phyloP scores from a whole-genome alignment of 2,113 vertebrate species.

The Potamarius usumacintae region DNA sequence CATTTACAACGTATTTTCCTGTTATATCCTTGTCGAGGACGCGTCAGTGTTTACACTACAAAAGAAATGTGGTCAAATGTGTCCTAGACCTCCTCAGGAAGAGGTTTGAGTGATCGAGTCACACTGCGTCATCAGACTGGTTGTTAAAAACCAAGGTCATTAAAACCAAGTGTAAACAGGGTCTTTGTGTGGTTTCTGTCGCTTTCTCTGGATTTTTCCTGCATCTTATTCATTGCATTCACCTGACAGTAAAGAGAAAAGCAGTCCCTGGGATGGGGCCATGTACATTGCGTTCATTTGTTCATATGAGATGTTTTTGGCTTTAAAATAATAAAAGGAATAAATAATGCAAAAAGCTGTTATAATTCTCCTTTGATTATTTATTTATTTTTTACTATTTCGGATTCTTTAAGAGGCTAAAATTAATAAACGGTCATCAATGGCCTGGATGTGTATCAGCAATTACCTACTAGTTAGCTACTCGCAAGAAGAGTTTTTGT shows the following conservation, averaged over 20 bases:
- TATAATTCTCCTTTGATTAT: neutral
- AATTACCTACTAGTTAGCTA: neutral
- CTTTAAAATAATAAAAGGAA: neutral
- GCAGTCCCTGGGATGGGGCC: neutral
- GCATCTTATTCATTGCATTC: neutral
- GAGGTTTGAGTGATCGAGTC: too few species aligned
- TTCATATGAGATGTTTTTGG: neutral
- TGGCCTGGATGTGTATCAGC: neutral
- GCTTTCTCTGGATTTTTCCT: neutral
- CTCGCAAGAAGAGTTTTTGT: neutral
- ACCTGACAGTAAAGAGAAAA: neutral
- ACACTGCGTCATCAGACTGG: too few species aligned
- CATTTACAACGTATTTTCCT: too few species aligned
- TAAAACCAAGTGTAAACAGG: too few species aligned
- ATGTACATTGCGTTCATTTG: neutral
- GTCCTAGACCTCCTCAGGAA: too few species aligned
- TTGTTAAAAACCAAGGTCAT: too few species aligned
- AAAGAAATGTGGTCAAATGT: too few species aligned
- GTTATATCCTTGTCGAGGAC: too few species aligned
- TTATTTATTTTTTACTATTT: neutral
- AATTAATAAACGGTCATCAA: neutral
- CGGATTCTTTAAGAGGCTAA: neutral
- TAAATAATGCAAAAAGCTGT: neutral
- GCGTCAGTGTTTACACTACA: too few species aligned
- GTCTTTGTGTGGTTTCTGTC: neutral